Base-by-base conservation (phyloP, 2,113 vertebrate species). In the Tragelaphus scriptus region DNA sequence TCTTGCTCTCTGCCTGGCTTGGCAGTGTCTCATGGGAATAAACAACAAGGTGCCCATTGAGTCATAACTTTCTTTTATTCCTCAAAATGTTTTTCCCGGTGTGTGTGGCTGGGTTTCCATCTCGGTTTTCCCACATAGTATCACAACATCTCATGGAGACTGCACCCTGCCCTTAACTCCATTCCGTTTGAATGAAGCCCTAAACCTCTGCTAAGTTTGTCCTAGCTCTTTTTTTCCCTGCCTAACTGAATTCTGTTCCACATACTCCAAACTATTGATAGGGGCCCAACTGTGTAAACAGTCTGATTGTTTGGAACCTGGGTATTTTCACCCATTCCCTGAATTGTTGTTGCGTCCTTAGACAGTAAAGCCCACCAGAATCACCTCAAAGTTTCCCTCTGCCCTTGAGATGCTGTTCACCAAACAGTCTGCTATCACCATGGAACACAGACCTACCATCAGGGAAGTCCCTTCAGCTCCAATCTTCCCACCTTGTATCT, bases 1-100 rank as follows among this genome's bases (percentile, higher is more conserved):
- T 28, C 6, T 56, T 55, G 23, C 71, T 90, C 3, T 79, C 28
- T 19, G 44, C 23, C 12, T n/a, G 80, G 16, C 71, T 79, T 28
- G 61, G 13, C 51, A 11, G 3, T 25, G 40, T 91, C 90, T 81
- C n/a, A 2, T 61, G 59, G 51, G 85, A 71, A 40, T 44, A 63
- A 68, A n/a, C 28, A 9, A 4, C 40, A 16, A 0, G 0, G 1
- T 81, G 13, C 40, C 55, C 8, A 16, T 0, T 1, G 7, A 44
- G 17, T 44, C 21, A 17, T 17, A n/a, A 2, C 71, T 32, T 89
- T 32, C 71, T n/a, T 87, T 58, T 19, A 6, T 25, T 53, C 53
- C 56, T 86, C 61, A 61, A 10, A 28, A 21, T 51, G 7, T 53
- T 4, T 23, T 16, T 12, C 51, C 26, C 5, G 1, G 8, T 58